Evolutionary conservation across 1,140 invertebrate species (phyloP).

Genomic region (Cydia splendana): DNA sequence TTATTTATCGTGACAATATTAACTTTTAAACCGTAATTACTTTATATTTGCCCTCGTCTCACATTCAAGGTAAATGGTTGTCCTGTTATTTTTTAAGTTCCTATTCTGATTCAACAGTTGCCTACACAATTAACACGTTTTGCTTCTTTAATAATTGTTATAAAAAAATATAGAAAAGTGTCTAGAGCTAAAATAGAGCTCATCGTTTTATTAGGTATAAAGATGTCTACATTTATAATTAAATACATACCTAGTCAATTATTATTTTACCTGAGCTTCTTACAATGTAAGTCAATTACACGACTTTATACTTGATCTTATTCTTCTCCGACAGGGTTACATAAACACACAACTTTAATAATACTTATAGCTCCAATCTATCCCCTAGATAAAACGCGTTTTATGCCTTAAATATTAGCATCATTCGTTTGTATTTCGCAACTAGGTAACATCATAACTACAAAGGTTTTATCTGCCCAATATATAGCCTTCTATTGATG

Average conservation of each 20-base stretch:
- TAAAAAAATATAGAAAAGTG: no score
- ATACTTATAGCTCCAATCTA: neutral
- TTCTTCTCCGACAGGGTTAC: constrained; percentile 19
- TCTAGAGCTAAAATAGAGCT: neutral
- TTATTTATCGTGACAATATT: constrained; percentile 1
- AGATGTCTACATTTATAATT: neutral
- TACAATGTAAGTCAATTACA: constrained; percentile 31
- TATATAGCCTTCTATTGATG: no score
- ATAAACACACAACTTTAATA: constrained; percentile 23
- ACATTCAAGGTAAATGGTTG: constrained; percentile 65
- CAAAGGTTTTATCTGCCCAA: no score
- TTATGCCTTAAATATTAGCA: neutral
- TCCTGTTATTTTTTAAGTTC: constrained; percentile 41
- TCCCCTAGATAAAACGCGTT: neutral
- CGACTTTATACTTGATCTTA: constrained; percentile 23
- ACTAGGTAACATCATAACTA: neutral
- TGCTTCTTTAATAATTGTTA: neutral
- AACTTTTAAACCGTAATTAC: constrained; percentile 16
- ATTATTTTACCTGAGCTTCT: constrained; percentile 26
- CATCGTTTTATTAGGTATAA: neutral
- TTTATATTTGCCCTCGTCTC: constrained; percentile 50
- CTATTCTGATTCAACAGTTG: neutral
- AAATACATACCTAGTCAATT: constrained; percentile 15
- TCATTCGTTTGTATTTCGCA: neutral
- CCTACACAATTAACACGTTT: neutral